These are phyloP conservation scores for Pleuronectes platessa DNA, from an alignment of 2,113 vertebrate species.

Conservation along the genomic window DNA sequence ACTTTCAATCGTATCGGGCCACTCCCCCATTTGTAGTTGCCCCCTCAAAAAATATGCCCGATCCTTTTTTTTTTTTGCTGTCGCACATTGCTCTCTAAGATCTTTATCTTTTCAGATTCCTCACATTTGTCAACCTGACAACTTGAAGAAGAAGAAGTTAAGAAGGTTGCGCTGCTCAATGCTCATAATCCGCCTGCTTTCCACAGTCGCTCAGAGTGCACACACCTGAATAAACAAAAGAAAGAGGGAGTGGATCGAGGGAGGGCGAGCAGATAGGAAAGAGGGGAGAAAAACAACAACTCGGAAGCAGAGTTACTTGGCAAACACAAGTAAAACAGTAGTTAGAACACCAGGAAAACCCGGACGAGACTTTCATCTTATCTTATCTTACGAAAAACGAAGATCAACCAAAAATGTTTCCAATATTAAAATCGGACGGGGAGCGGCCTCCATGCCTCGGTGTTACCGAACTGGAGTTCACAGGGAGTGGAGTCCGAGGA, in stretches of 20 bases:
- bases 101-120: slow-evolving; percentile 13
- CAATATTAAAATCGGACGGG: slow-evolving; percentile 33
- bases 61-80: slow-evolving; percentile 4
- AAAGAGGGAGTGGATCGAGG: slow-evolving; percentile 54
- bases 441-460: slow-evolving; percentile 34
- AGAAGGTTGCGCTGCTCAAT: slow-evolving; percentile 32
- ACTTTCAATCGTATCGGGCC: slow-evolving; percentile 41
- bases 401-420: slow-evolving; percentile 24
- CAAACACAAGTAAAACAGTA: slow-evolving; percentile 50
- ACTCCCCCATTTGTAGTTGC: slow-evolving; percentile 21
- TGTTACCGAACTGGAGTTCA: neutral
- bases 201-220: slow-evolving; percentile 37
- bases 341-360: slow-evolving; percentile 27
- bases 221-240: slow-evolving; percentile 83
- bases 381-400: slow-evolving; percentile 24
- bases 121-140: slow-evolving; percentile 6
- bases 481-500: neutral
- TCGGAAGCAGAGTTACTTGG: slow-evolving; percentile 54
- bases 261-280: slow-evolving; percentile 36
- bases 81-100: neutral
- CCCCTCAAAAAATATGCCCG: slow-evolving; percentile 15
- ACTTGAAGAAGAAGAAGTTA: neutral
- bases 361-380: slow-evolving; percentile 6
- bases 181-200: slow-evolving; percentile 40
- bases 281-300: slow-evolving; percentile 11